A percentile compares a stretch with the other conserved stretches of the same genome.
Evolutionary conservation across 2,797 vertebrate species (phyloP).

Genomic region (Sciurus carolinensis): DNA sequence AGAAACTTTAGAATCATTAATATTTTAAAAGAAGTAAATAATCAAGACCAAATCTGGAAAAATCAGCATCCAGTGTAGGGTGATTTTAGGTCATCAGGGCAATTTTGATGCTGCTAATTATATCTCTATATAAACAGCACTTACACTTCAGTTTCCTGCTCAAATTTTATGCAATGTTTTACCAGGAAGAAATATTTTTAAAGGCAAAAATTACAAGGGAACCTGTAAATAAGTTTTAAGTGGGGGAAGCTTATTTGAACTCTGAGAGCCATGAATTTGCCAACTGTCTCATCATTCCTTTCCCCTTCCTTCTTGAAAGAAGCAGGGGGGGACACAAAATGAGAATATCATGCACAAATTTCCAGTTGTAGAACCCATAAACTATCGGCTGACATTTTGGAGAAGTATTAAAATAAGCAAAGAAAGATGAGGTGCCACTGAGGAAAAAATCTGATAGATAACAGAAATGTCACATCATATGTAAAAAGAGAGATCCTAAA

Average conservation of each 20-base stretch:
- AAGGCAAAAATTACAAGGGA: slow-evolving; percentile 44
- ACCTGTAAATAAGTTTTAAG: not conserved
- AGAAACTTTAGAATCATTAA: slow-evolving; percentile 57
- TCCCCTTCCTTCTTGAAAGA: not conserved
- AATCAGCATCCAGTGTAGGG: slow-evolving; percentile 26
- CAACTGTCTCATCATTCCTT: not conserved
- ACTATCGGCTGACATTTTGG: slow-evolving; percentile 13
- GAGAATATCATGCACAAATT: slow-evolving; percentile 40
- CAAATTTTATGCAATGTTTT: slow-evolving; percentile 55
- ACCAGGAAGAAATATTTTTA: slow-evolving; percentile 55
- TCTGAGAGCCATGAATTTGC: not conserved
- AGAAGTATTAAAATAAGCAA: slow-evolving; percentile 23
- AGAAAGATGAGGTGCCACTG: not conserved
- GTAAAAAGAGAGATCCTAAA: not conserved
- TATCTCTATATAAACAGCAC: slow-evolving; percentile 25
- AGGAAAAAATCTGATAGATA: not conserved
- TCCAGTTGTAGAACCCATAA: not conserved
- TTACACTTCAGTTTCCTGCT: slow-evolving; percentile 4
- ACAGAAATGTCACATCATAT: not conserved
- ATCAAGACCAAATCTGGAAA: slow-evolving; percentile 67
- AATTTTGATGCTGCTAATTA: slow-evolving; percentile 75
- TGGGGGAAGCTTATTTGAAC: not conserved
- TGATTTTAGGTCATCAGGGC: slow-evolving; percentile 72
- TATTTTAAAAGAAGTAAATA: slow-evolving; percentile 69
- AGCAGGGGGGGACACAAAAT: not conserved